A percentile compares a stretch with the other conserved stretches of the same genome.
Evolutionary conservation across 2,797 vertebrate genomes (phyloP).

Genomic region (Eurystomus glaucurus): DNA sequence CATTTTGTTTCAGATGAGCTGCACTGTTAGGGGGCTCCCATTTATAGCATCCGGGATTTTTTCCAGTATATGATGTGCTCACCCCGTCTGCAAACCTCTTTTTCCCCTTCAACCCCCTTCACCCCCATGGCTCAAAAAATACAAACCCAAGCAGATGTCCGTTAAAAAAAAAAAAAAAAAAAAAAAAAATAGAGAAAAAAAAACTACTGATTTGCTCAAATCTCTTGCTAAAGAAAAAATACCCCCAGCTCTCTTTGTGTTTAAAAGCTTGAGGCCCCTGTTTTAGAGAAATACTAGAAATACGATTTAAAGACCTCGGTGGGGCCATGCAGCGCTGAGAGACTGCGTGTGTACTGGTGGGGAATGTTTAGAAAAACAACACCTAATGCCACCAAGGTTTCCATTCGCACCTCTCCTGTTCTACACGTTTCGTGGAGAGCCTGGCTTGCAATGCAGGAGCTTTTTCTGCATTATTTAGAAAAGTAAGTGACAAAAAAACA

Average conservation of each 20-base stretch:
- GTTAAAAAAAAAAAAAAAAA: not conserved
- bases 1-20: slow-evolving; percentile 73
- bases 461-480: slow-evolving; percentile 61
- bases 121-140: slow-evolving; percentile 31
- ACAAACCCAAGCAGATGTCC: slow-evolving; percentile 56
- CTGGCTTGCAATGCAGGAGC: slow-evolving; percentile 29
- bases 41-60: slow-evolving; percentile 64
- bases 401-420: slow-evolving; percentile 53
- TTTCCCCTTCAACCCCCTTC: slow-evolving; percentile 21
- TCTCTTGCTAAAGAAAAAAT: slow-evolving; percentile 32
- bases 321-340: not conserved
- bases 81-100: slow-evolving; percentile 58
- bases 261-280: slow-evolving; percentile 45
- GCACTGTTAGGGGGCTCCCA: slow-evolving; percentile 68
- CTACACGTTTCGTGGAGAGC: not conserved
- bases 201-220: slow-evolving; percentile 50
- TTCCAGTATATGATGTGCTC: slow-evolving; percentile 63
- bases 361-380: slow-evolving; percentile 76
- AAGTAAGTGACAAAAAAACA: slow-evolving; percentile 60
- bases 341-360: slow-evolving; percentile 24
- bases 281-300: slow-evolving; percentile 44
- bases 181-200: not conserved
- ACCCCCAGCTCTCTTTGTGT: slow-evolving; percentile 4
- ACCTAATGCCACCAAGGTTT: slow-evolving; percentile 65
- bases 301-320: slow-evolving; percentile 41